A percentile compares a stretch with the other conserved stretches of the same genome.
Conservation (phyloP, 2,888 invertebrate species). For the Carabus problematicus region DNA sequence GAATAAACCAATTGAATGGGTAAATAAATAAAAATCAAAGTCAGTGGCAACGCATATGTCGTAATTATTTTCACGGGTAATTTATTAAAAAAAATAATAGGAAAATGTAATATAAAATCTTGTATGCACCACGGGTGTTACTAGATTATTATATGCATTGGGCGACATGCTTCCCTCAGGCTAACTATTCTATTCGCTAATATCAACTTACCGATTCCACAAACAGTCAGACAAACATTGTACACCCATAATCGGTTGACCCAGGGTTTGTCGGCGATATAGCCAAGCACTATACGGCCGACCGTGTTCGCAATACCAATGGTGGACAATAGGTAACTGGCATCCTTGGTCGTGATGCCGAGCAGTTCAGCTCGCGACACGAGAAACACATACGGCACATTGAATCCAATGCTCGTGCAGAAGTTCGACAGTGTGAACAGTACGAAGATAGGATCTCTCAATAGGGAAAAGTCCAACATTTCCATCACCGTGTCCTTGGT, state of each 20-base stretch:
- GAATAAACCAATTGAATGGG: too few species aligned
- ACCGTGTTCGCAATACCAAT: conserved; percentile 89
- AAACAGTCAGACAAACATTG: conserved; percentile 84
- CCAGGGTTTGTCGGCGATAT: conserved; percentile 87
- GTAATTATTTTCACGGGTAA: too few species aligned
- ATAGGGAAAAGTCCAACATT: conserved; percentile 86
- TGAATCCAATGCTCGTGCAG: conserved; percentile 92
- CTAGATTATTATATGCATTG: too few species aligned
- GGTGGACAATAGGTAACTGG: conserved; percentile 77
- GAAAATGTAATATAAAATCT: too few species aligned
- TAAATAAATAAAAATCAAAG: too few species aligned
- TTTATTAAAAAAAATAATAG: too few species aligned
- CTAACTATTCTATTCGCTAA: too few species aligned
- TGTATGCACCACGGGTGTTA: too few species aligned
- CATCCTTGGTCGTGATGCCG: conserved; percentile 64
- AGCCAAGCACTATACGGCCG: conserved; percentile 88
- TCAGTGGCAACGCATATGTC: too few species aligned
- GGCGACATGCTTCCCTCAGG: too few species aligned
- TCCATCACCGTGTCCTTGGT: conserved; percentile 74
- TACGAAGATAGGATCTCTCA: conserved; percentile 86
- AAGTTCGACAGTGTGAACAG: conserved; percentile 94
- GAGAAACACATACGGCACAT: conserved; percentile 90
- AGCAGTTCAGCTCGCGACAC: conserved; percentile 74
- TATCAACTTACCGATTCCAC: conserved; percentile 80
- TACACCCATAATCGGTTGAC: conserved; percentile 91